Evolutionary conservation across 2,888 invertebrate species (phyloP).

Genomic region (Pinctada fucata): DNA sequence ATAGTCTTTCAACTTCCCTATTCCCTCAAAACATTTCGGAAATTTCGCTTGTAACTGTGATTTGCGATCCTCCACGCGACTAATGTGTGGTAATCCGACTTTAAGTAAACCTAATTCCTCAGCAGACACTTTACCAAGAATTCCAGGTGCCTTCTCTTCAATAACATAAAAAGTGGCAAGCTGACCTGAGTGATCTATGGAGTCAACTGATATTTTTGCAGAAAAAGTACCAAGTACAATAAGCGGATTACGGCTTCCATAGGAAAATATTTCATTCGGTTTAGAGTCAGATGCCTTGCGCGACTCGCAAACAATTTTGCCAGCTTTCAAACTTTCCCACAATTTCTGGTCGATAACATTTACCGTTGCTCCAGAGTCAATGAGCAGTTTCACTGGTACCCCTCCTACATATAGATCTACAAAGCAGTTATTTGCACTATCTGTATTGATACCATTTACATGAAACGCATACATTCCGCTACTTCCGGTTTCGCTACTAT

Average conservation of each 20-base stretch:
- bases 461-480: no score
- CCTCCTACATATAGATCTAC: conserved; percentile 10
- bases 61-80: no score
- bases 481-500: no score
- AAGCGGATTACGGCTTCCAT: conserved; percentile 26
- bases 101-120: conserved; percentile 22
- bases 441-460: background rate
- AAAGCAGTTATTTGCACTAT: background rate
- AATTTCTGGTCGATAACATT: conserved; percentile 31
- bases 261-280: conserved; percentile 29
- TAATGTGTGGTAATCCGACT: no score
- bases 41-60: conserved; percentile 16
- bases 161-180: conserved; percentile 32
- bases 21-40: conserved; percentile 2
- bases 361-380: conserved; percentile 20
- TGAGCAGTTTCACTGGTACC: background rate
- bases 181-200: no score
- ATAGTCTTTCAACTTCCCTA: conserved; percentile 7
- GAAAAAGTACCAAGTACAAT: conserved; percentile 28
- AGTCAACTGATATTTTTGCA: conserved; percentile 17
- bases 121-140: conserved; percentile 29
- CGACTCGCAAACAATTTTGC: conserved; percentile 19
- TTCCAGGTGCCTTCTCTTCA: conserved; percentile 26
- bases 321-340: conserved; percentile 32
- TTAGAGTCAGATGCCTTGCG: conserved; percentile 5